Percentiles rank a stretch among this genome's conserved stretches.
These are phyloP conservation scores for Drosophila kohkoa DNA, from an alignment of 1,140 invertebrate genomes.

Conservation along the genomic window DNA sequence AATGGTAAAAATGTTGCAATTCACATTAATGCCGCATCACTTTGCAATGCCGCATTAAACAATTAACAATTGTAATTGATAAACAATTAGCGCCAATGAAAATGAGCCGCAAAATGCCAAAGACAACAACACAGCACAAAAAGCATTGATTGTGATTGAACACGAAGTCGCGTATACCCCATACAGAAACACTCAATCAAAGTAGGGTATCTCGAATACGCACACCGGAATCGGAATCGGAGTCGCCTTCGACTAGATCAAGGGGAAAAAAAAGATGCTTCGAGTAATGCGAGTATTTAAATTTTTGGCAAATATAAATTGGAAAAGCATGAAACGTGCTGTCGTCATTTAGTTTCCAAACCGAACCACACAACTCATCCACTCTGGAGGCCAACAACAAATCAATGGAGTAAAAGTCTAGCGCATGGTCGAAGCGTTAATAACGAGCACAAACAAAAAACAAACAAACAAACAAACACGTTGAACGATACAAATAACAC, in stretches of 20 bases:
- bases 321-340: slow-evolving; percentile 7
- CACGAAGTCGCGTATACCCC: neutral
- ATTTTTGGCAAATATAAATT: slow-evolving; percentile 15
- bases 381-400: slow-evolving; percentile 19
- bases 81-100: slow-evolving; percentile 71
- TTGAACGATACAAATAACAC: neutral
- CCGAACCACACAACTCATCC: neutral
- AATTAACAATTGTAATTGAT: slow-evolving; percentile 80
- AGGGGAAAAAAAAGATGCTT: slow-evolving; percentile 11
- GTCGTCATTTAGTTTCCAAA: slow-evolving; percentile 15
- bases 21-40: slow-evolving; percentile 54
- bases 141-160: neutral
- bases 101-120: slow-evolving; percentile 34
- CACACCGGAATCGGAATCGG: neutral
- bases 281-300: slow-evolving; percentile 1
- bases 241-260: neutral
- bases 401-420: slow-evolving; percentile 3
- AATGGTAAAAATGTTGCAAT: slow-evolving; percentile 46
- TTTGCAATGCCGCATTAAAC: slow-evolving; percentile 68
- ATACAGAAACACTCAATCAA: neutral
- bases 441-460: slow-evolving; percentile 13
- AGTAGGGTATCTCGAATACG: slow-evolving; percentile 3
- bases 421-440: slow-evolving; percentile 22
- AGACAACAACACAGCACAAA: neutral
- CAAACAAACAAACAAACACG: neutral